Conservation (phyloP, 2,797 vertebrate species). For the Zalophus californianus region DNA sequence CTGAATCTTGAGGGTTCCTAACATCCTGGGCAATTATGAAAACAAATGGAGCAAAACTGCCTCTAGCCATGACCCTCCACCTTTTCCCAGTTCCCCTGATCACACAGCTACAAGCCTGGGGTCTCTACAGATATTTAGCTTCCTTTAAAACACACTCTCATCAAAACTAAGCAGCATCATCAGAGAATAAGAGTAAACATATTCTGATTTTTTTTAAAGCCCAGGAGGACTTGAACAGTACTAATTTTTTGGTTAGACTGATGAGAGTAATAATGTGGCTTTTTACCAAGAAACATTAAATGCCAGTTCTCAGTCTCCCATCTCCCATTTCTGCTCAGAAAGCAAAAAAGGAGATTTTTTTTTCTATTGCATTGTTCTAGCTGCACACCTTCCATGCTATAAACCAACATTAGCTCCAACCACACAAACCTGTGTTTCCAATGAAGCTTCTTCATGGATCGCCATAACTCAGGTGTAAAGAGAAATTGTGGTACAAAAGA, state of each 20-base stretch:
- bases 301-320: neutral
- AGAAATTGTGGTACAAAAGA: neutral
- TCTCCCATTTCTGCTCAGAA: neutral
- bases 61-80: neutral
- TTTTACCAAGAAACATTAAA: neutral
- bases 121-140: neutral
- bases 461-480: neutral
- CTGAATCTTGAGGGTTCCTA: neutral
- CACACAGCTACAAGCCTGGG: neutral
- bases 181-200: conserved; percentile 24
- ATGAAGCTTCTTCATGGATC: neutral
- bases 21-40: neutral
- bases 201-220: conserved; percentile 13
- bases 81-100: neutral
- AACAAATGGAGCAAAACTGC: neutral
- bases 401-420: neutral
- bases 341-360: neutral
- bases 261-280: neutral
- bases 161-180: neutral
- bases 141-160: neutral
- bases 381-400: neutral
- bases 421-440: conserved; percentile 15
- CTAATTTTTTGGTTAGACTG: neutral
- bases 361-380: neutral
- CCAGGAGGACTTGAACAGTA: neutral